Evolutionary conservation across 2,888 invertebrate genomes (phyloP), one percentile per base, ranked within the genome.

Genomic region (Lobophora halterata): DNA sequence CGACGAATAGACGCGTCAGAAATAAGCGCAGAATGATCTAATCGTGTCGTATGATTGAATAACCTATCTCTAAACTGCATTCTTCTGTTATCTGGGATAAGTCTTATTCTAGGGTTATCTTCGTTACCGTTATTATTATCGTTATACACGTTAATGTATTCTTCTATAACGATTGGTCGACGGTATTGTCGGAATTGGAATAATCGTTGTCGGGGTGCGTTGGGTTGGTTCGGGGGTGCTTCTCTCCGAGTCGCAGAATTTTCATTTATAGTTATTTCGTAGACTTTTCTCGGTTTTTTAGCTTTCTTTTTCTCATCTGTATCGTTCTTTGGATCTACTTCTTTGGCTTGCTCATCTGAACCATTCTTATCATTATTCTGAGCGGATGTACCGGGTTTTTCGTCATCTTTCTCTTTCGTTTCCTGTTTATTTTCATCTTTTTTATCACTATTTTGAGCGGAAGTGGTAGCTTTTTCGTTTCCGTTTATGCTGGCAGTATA

Each of bases 1-100:
- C 79, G 48, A 0, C 75, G 32, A 0, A 88, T 58, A 0, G 86
- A 66, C 0, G 74, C 58, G 30, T 88, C 88, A 0, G 82, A 71
- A 0, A 86, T 71, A 0, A 87, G 35, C 4, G 19, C 25, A 0
- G 25, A 9, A 3, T 20, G 46, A 10, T 26, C 43, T 3, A 33
- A 8, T 0, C 35, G 17, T 1, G 31, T 30, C 0, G 36, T 28
- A 3, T 35, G 13, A 1, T 19, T 18, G 2, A 41, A 26, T 11
- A 1, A 32, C 14, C n/a, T n/a, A n/a, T n/a, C n/a, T n/a, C n/a
- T n/a, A 12, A 40, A 30, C 5, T 34, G 11, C 1, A 39, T 11
- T 0, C 44, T 28, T 13, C 4, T 2, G 1, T 7, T 7, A 8
- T 1, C 9, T 5, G 1, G 5, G 10, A 2, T 12, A 9, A 1